These are phyloP conservation scores for Drosophila sproati DNA, from an alignment of 1,140 invertebrate species.

Conservation along the genomic window DNA sequence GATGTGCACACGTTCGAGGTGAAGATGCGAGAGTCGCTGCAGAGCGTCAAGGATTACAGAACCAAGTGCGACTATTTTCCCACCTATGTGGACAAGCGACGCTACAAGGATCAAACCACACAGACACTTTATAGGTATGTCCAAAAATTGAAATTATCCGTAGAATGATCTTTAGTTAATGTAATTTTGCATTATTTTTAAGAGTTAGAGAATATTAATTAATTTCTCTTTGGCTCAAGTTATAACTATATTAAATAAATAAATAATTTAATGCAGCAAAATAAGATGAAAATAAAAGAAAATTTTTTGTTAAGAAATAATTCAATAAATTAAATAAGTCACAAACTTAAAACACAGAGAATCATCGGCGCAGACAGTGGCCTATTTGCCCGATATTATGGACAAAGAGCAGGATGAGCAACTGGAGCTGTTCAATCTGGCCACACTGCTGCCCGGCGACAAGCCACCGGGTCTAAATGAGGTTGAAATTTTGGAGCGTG, in stretches of 20 bases:
- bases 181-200: no score
- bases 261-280: no score
- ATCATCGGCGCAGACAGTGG: conserved; percentile 90
- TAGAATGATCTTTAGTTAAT: no score
- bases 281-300: no score
- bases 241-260: no score
- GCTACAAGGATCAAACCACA: conserved; percentile 57
- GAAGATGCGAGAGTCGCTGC: conserved; percentile 41
- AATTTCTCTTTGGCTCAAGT: no score
- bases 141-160: not conserved
- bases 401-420: conserved; percentile 56
- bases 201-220: no score
- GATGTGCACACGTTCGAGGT: conserved; percentile 46
- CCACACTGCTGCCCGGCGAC: conserved; percentile 55
- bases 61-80: conserved; percentile 64
- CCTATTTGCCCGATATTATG: conserved; percentile 87
- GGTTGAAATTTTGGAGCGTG: conserved; percentile 73
- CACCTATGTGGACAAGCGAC: conserved; percentile 38
- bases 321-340: no score
- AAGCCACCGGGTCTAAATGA: conserved; percentile 72
- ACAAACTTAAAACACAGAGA: conserved; percentile 84
- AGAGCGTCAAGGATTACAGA: conserved; percentile 35
- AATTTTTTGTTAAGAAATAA: no score
- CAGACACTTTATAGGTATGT: conserved; percentile 74
- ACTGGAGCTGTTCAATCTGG: conserved; percentile 68